phyloP scores from a whole-genome alignment of 2,888 invertebrate genomes.

The Lordiphosa fenestrarum region DNA sequence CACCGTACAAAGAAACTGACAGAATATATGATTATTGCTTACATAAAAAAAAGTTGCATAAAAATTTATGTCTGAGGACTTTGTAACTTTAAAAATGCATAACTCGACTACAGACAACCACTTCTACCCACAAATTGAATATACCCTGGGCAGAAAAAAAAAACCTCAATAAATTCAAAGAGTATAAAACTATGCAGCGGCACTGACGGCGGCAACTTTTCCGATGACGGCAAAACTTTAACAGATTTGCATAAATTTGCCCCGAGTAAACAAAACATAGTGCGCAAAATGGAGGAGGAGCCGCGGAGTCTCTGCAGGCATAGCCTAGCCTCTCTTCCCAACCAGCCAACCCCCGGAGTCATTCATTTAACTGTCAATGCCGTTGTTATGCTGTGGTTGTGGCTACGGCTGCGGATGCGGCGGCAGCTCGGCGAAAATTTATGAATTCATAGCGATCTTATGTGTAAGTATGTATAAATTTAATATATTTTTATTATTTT shows the following conservation, averaged over 20 bases:
- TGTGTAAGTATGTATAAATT: constrained; percentile 46
- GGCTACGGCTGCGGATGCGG: constrained; percentile 14
- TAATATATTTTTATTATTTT: constrained; percentile 69
- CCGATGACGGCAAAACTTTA: constrained; percentile 68
- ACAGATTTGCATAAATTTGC: constrained; percentile 70
- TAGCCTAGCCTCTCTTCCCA: constrained; percentile 2
- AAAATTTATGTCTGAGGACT: no score
- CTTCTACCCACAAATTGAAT: constrained; percentile 2
- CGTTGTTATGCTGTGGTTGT: constrained; percentile 34
- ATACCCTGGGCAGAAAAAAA: background rate
- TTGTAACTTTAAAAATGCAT: no score
- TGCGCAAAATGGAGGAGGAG: constrained; percentile 31
- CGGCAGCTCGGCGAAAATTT: constrained; percentile 35
- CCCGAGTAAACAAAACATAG: constrained; percentile 53
- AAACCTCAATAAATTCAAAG: constrained; percentile 10
- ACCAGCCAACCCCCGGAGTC: constrained; percentile 30
- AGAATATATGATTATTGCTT: no score
- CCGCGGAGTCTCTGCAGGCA: constrained; percentile 10
- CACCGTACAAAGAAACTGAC: no score
- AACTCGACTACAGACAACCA: no score
- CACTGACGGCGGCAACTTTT: constrained; percentile 53
- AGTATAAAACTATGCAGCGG: constrained; percentile 53
- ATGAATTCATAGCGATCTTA: constrained; percentile 53
- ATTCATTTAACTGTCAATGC: constrained; percentile 65
- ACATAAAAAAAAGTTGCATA: no score